A percentile compares a stretch with the other conserved stretches of the same genome.
These are phyloP conservation scores for Temnopleurus reevesii DNA, from an alignment of 53 echinoderm and acorn worm genomes.

Conservation along the genomic window DNA sequence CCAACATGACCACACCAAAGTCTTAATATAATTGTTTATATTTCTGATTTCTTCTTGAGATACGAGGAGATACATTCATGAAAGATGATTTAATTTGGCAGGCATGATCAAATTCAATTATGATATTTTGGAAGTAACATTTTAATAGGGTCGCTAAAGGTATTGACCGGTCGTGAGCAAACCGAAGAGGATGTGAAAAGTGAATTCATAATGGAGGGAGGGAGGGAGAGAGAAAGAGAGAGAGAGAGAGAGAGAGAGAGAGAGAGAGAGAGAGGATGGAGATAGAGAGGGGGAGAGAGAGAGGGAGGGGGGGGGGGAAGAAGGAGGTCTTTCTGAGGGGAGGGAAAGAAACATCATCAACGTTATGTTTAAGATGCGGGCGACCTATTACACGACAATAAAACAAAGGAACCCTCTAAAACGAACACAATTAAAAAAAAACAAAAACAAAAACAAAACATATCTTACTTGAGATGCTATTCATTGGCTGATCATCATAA, in stretches of 20 bases:
- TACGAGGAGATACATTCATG: neutral
- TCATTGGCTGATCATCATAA: too few species aligned
- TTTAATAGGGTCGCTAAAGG: neutral
- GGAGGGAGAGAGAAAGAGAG: neutral
- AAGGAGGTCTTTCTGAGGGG: too few species aligned
- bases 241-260: neutral
- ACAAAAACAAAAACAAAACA: too few species aligned
- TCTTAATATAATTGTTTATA: neutral
- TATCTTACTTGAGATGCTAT: too few species aligned
- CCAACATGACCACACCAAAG: neutral
- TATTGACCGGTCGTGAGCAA: neutral
- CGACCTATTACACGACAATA: too few species aligned
- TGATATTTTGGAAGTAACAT: neutral
- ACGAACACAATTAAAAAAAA: too few species aligned
- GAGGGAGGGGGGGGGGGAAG: too few species aligned
- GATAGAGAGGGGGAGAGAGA: too few species aligned
- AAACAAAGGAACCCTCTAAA: too few species aligned
- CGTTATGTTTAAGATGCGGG: too few species aligned
- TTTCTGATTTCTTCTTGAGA: neutral
- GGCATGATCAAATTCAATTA: neutral
- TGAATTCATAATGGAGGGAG: neutral
- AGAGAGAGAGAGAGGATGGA: too few species aligned
- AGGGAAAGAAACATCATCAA: too few species aligned
- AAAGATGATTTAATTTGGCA: constrained; percentile 7
- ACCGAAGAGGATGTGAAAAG: neutral